A percentile compares a stretch with the other conserved stretches of the same genome.
Evolutionary conservation across 2,888 invertebrate genomes (phyloP).

Genomic region (Clivina fossor): DNA sequence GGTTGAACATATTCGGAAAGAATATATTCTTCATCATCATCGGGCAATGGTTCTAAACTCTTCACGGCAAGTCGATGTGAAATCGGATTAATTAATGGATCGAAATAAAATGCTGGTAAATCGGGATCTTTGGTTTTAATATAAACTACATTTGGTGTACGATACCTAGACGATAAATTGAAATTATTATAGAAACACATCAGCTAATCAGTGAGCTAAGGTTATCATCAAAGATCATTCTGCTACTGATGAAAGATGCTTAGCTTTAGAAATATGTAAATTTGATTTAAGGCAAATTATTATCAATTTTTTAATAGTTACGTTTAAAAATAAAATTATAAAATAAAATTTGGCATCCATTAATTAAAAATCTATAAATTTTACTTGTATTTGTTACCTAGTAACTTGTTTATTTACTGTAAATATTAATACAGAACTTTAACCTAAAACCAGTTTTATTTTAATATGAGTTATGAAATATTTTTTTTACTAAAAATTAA

Average conservation of each 20-base stretch:
- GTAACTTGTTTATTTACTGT: not conserved
- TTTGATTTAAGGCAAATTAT: too few species aligned
- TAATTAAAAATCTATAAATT: too few species aligned
- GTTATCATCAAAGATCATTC: not conserved
- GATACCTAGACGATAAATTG: constrained; percentile 77
- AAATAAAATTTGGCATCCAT: not conserved
- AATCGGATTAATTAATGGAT: constrained; percentile 98
- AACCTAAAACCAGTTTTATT: too few species aligned
- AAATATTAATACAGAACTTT: too few species aligned
- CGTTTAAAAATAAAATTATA: not conserved
- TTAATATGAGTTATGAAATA: too few species aligned
- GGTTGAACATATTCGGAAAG: constrained; percentile 89
- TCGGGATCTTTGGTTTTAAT: constrained; percentile 99
- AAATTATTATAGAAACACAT: constrained; percentile 10
- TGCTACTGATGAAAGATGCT: not conserved
- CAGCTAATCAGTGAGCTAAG: constrained; percentile 8
- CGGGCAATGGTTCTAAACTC: constrained; percentile 79
- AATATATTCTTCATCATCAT: constrained; percentile 92
- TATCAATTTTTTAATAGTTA: too few species aligned
- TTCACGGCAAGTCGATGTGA: constrained; percentile 90
- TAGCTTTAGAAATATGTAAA: too few species aligned
- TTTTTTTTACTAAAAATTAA: too few species aligned
- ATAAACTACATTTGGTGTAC: constrained; percentile 97
- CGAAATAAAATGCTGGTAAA: constrained; percentile 98
- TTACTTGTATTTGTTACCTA: too few species aligned